These are phyloP conservation scores for Bombus impatiens DNA, from an alignment of 1,140 invertebrate genomes.

Conservation along the genomic window DNA sequence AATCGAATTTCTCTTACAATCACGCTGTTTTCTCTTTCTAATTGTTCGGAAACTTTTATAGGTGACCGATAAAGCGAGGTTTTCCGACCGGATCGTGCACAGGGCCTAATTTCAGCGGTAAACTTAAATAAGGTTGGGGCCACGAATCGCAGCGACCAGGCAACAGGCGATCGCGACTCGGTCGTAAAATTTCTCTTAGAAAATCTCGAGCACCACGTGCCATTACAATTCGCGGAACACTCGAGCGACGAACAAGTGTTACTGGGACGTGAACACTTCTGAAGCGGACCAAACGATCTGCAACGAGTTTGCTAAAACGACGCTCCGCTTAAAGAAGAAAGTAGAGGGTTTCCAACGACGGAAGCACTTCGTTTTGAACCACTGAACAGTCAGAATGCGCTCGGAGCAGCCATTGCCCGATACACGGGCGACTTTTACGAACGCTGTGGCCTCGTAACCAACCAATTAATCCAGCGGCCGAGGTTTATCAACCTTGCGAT, in stretches of 20 bases:
- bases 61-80: too few species aligned
- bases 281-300: neutral
- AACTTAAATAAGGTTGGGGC: too few species aligned
- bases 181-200: conserved; percentile 6
- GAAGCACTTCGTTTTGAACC: neutral
- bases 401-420: too few species aligned
- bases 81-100: too few species aligned
- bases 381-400: neutral
- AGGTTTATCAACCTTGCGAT: neutral
- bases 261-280: neutral
- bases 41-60: too few species aligned
- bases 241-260: neutral
- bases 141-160: neutral
- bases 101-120: too few species aligned
- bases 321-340: neutral
- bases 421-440: neutral
- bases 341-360: neutral
- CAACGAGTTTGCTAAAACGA: neutral
- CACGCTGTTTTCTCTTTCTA: too few species aligned
- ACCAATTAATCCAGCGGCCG: neutral
- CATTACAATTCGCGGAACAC: conserved; percentile 11
- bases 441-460: neutral
- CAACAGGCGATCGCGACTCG: neutral
- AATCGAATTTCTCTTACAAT: too few species aligned
- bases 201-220: neutral